Evolutionary conservation across 1,140 invertebrate species (phyloP), one percentile per base, ranked within the genome.

Genomic region (Coenobita brevimanus): DNA sequence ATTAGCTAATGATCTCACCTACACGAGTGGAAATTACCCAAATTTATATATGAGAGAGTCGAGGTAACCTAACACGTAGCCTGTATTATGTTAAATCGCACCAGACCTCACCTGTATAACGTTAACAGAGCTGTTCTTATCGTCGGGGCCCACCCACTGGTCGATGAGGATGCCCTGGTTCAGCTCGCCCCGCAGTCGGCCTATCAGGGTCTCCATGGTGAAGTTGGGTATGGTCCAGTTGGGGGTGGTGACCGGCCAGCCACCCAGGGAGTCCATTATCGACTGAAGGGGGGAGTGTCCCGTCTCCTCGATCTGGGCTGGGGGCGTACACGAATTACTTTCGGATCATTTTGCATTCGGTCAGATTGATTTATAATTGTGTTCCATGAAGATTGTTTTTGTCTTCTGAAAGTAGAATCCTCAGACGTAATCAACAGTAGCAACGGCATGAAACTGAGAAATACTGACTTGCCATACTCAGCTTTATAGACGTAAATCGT

Each of bases 121-220:
- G 93, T 97, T 96, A 88, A 94, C 94, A 36, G 96, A 96, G 90
- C 96, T 97, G 92, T 97, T 97, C 92, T 96, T 97, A 92, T 97
- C 96, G 91, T 97, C 96, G 0, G 96, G 96, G 0, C 96, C 96
- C 78, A 97, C 95, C 95, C 96, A 97, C 78, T 96, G 95, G 90
- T 97, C 96, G 41, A 97, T 93, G 17, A 97, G 92, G 54, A 96
- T 94, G 8, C 95, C 95, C 91, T 96, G 95, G 92, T 96, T 96
- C 91, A 95, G 96, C 82, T 95, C 94, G 0, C 95, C 94, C 0
- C 96, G 93, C 15, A 97, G 91, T 89, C 92, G 92, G 2, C 96
- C 97, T 3, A 93, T 78, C 33, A 93, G 88, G 2, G 89, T 91
- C 88, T 93, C 93, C 13, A 93, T 78, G 27, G 83, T 73, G 71